Evolutionary conservation across 2,113 vertebrate species (phyloP).

Genomic region (Rhinoptilus africanus): DNA sequence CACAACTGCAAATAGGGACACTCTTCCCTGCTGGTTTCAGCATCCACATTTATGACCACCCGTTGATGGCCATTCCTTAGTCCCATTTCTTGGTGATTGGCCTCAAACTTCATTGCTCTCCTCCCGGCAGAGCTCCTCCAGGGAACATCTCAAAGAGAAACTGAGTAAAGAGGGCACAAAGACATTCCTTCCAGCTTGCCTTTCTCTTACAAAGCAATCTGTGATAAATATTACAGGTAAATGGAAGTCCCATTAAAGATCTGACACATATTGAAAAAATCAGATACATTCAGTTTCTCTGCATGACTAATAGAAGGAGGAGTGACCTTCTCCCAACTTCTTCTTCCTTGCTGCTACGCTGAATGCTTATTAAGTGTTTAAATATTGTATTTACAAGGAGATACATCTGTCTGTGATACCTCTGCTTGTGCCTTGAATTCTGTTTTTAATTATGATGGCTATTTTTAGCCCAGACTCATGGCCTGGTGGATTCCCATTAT

Average conservation of each 20-base stretch:
- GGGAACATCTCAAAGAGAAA: not conserved
- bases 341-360: not conserved
- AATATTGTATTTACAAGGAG: not conserved
- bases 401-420: not conserved
- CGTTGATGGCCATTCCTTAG: fast-evolving
- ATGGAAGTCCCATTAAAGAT: not conserved
- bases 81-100: not conserved
- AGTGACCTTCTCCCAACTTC: not conserved
- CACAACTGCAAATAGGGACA: fast-evolving
- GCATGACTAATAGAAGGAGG: not conserved
- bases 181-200: not conserved
- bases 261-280: not conserved
- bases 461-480: not conserved
- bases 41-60: too few relatives aligned
- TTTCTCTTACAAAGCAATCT: not conserved
- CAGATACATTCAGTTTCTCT: not conserved
- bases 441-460: not conserved
- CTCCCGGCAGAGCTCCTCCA: not conserved
- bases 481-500: not conserved
- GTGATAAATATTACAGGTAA: not conserved
- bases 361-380: not conserved
- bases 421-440: not conserved
- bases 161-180: not conserved
- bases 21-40: not conserved
- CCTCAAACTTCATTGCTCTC: not conserved